A percentile compares a stretch with the other conserved stretches of the same genome.
Evolutionary conservation across 2,888 invertebrate species (phyloP).

Genomic region (Drosophila colorata): DNA sequence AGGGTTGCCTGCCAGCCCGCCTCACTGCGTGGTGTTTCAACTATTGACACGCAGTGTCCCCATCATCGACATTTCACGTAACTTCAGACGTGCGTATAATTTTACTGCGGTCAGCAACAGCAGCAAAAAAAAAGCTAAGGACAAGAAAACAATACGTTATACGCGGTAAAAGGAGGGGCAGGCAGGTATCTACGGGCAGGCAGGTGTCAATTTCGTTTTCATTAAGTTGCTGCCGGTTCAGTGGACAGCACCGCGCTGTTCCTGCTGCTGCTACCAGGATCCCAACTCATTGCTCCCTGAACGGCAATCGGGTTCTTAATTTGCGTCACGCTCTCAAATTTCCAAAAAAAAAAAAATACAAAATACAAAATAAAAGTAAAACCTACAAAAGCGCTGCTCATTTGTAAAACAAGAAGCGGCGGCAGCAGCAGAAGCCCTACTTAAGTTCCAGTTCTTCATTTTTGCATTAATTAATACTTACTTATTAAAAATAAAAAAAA

Average conservation of each 20-base stretch:
- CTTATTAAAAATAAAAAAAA: slow-evolving; percentile 49
- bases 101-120: slow-evolving; percentile 70
- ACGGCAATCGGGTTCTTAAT: slow-evolving; percentile 62
- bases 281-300: slow-evolving; percentile 37
- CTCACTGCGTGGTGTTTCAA: slow-evolving; percentile 35
- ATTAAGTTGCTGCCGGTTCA: slow-evolving; percentile 79
- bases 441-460: slow-evolving; percentile 68
- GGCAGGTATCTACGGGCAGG: slow-evolving; percentile 1
- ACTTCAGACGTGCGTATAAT: slow-evolving; percentile 79
- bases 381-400: slow-evolving; percentile 55
- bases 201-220: slow-evolving; percentile 80
- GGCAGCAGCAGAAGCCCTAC: slow-evolving; percentile 64
- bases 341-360: slow-evolving; percentile 40
- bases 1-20: slow-evolving; percentile 3
- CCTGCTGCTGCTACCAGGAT: background rate
- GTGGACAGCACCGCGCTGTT: slow-evolving; percentile 41
- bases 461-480: slow-evolving; percentile 77
- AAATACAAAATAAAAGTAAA: slow-evolving; percentile 6
- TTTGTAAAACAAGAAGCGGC: slow-evolving; percentile 69
- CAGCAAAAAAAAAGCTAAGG: slow-evolving; percentile 18
- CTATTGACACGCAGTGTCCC: slow-evolving; percentile 76
- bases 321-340: slow-evolving; percentile 70
- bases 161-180: background rate
- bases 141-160: slow-evolving; percentile 33
- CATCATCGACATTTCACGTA: slow-evolving; percentile 65